Evolutionary conservation across 2,797 vertebrate species (phyloP), one percentile per base, ranked within the genome.

Genomic region (Rhinatrema bivittatum): DNA sequence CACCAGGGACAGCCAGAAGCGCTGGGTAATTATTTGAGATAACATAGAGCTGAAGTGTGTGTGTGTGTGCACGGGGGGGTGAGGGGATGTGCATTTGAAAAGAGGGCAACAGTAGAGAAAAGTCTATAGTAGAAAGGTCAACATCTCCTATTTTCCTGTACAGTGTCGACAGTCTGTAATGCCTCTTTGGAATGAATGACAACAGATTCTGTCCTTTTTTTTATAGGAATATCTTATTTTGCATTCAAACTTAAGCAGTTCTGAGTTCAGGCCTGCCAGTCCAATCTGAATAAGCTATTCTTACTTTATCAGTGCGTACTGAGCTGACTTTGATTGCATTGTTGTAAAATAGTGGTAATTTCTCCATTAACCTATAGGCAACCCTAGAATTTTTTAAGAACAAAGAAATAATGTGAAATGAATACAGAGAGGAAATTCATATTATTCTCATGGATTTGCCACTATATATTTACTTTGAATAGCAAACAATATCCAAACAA

Each of bases 11-110:
- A 76, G 84, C 82, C 85, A 86, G 89, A 90, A 89, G 91, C 87
- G 65, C 79, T 80, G 86, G 88, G 90, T 94, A 94, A 95, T 97
- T 94, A 94, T 93, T 91, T 93, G 87, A 89, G 89, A 91, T 93
- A 93, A 95, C 90, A 90, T 52, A 84, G 82, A 90, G 84, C 62
- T 72, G 86, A 86, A 78, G 84, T 79, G 83, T 16, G 13, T 16
- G 32, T 12, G 37, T 22, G 47, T 2, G 70, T 56, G 23, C 42
- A 29, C 43, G 45, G n/a, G 16, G 9, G 43, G 25, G 61, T 66
- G 78, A 69, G 71, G 75, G 57, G 52, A 57, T 53, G 77, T 58
- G 72, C 82, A 68, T 82, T 78, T 72, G 79, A 81, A 77, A 82
- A 71, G 56, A 85, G 79, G 77, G 71, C 68, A 75, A 56, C 65